Conservation (phyloP, 2,797 vertebrate species). For the Chrysolophus pictus region DNA sequence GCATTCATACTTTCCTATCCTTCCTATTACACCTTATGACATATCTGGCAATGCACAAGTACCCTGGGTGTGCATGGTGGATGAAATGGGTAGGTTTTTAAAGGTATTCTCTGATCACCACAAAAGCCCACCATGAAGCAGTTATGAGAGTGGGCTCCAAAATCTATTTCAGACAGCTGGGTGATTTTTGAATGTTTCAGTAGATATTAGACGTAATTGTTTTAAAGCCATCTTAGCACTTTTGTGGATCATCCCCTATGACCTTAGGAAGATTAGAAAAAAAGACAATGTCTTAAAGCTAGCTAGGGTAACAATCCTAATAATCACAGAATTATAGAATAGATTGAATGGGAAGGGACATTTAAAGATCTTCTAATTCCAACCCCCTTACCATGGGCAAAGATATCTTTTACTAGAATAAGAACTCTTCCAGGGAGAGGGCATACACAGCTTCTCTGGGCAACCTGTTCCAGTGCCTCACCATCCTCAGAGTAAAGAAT, state of each 20-base stretch:
- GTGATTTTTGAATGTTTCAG: not conserved
- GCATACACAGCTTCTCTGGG: no score
- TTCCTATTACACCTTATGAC: not conserved
- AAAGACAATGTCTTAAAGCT: not conserved
- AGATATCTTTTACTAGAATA: not conserved
- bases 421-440: no score
- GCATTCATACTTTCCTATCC: not conserved
- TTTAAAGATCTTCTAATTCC: not conserved
- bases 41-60: not conserved
- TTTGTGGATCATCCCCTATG: not conserved
- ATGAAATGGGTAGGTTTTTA: not conserved
- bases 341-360: not conserved
- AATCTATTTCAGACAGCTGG: not conserved
- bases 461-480: no score
- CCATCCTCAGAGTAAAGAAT: no score
- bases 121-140: not conserved
- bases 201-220: not conserved
- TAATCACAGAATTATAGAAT: not conserved
- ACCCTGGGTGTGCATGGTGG: accelerated
- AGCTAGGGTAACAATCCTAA: not conserved
- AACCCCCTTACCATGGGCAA: not conserved
- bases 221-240: not conserved
- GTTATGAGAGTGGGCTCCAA: not conserved
- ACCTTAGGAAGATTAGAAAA: not conserved
- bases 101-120: not conserved